Conservation (phyloP, 64 coral and sea anemone genomes). For the Catalaphyllia jardinei region DNA sequence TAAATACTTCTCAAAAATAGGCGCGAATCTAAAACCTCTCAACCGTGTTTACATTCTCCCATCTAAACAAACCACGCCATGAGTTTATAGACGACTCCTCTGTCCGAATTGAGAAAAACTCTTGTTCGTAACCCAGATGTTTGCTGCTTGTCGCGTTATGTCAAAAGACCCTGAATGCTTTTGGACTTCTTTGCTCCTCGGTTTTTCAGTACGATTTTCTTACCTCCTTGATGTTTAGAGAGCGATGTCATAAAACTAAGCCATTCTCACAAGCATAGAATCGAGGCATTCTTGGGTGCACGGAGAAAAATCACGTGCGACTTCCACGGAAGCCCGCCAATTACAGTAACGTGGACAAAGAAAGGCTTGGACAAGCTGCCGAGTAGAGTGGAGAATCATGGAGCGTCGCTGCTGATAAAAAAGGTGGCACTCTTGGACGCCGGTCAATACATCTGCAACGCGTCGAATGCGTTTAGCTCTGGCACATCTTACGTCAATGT, state of each 20-base stretch:
- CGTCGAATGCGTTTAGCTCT: slow-evolving; percentile 1
- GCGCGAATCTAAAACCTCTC: too few species aligned
- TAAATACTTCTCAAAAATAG: too few species aligned
- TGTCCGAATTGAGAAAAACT: too few species aligned
- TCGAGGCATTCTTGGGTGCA: slow-evolving; percentile 14
- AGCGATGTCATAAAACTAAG: slow-evolving; percentile 28
- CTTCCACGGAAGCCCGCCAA: slow-evolving; percentile 19
- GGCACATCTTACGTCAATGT: slow-evolving; percentile 12
- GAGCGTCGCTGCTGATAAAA: background rate
- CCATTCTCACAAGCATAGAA: background rate
- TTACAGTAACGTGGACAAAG: slow-evolving; percentile 29
- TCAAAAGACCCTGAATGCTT: too few species aligned
- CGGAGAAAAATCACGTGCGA: slow-evolving; percentile 34
- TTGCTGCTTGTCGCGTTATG: too few species aligned
- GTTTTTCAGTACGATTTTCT: background rate
- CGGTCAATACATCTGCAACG: slow-evolving; percentile 26
- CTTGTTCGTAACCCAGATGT: too few species aligned
- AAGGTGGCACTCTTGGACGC: background rate
- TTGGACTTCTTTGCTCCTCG: too few species aligned
- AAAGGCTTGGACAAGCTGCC: background rate
- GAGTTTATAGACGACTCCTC: too few species aligned
- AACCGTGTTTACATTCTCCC: too few species aligned
- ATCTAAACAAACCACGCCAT: too few species aligned
- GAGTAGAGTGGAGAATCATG: background rate
- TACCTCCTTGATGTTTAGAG: background rate